phyloP scores from a whole-genome alignment of 2,888 invertebrate genomes.

The Harpagoxenus sublaevis region DNA sequence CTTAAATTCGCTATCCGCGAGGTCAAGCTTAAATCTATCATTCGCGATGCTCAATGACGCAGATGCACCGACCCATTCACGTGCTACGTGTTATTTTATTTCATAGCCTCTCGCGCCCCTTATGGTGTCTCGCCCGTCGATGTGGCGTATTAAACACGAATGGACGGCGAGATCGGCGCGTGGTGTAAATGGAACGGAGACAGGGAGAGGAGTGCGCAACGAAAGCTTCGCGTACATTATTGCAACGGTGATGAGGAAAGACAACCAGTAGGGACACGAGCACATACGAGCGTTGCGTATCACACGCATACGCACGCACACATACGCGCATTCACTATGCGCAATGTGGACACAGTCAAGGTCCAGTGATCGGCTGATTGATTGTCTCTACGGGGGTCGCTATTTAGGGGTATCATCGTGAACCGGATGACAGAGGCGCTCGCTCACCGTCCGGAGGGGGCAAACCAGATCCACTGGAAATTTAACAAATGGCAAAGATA shows the following conservation, averaged over 20 bases:
- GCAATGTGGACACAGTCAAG: slow-evolving; percentile 86
- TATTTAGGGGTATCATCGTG: slow-evolving; percentile 85
- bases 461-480: slow-evolving; percentile 59
- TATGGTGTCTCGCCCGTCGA: slow-evolving; percentile 73
- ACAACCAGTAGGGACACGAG: slow-evolving; percentile 31
- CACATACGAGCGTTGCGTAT: background rate
- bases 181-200: slow-evolving; percentile 52
- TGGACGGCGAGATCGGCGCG: slow-evolving; percentile 64
- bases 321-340: slow-evolving; percentile 75
- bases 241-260: slow-evolving; percentile 52
- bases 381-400: slow-evolving; percentile 84
- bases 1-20: background rate
- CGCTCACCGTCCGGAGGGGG: slow-evolving; percentile 68
- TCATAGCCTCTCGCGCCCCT: slow-evolving; percentile 79
- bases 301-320: slow-evolving; percentile 59
- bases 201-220: slow-evolving; percentile 46
- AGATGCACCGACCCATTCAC: slow-evolving; percentile 78
- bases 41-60: slow-evolving; percentile 66
- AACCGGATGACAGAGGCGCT: slow-evolving; percentile 74
- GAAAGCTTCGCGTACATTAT: slow-evolving; percentile 68
- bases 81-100: slow-evolving; percentile 78
- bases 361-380: slow-evolving; percentile 85
- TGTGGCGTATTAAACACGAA: slow-evolving; percentile 75
- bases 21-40: slow-evolving; percentile 25
- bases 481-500: slow-evolving; percentile 5